Evolutionary conservation across 2,113 vertebrate genomes (phyloP), one percentile per base, ranked within the genome.

Genomic region (Oncorhynchus keta): DNA sequence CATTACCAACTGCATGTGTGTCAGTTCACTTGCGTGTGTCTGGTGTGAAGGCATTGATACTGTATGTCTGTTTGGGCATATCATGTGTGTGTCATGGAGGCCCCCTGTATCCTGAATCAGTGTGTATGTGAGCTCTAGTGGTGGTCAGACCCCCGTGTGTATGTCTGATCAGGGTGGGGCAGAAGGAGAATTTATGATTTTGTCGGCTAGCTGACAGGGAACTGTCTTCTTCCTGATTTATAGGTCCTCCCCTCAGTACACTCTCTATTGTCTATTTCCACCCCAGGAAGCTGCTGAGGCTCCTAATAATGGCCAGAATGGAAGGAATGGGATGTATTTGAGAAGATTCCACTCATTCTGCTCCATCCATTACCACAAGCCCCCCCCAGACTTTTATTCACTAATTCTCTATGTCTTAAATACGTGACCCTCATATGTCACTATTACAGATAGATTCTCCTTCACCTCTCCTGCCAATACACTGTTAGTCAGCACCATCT

Each of bases 101-200:
- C n/a, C 22, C 48, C 48, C 20, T 39, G 68, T 39, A 8, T n/a
- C 8, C 20, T 64, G 62, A 59, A 74, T 75, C 49, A 66, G 62
- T 30, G 57, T 62, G 59, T 30, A 55, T 32, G 30, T 32, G 32
- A 32, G 32, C 32, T 32, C 32, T 6, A 32, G 32, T 32, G 32
- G 32, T 0, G 32, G 32, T 32, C 32, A 32, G 32, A 32, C 32
- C 51, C 11, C n/a, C 13, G 78, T 71, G 35, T 80, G 69, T 71
- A 74, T 78, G 78, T 73, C 69, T 13, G 5, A 48, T 85, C 75
- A 68, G 82, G 80, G 87, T 84, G 84, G 77, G 78, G 82, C 81
- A 82, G 85, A 87, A 87, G 80, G 78, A 78, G 73, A 86, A 87
- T 79, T 72, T 72, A 83, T 83, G 80, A 86, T 83, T 74, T 80